Base-by-base conservation (phyloP, 1,140 invertebrate species). In the Drosophila eugracilis region DNA sequence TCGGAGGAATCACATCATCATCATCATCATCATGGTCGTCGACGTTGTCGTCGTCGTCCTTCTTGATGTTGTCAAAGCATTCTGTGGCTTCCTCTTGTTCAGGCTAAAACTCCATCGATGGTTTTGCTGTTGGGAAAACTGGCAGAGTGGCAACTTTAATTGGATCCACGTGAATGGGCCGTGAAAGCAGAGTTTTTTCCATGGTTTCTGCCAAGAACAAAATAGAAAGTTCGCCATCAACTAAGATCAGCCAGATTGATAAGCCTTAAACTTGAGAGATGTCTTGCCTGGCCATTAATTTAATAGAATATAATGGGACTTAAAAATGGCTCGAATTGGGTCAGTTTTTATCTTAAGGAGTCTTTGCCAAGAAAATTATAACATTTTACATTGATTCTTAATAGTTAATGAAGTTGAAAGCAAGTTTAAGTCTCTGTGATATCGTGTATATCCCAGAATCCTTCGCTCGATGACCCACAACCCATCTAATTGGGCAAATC, bases 31-130 rank as follows among this genome's bases (percentile, higher is more conserved):
- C 30, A n/a, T 57, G n/a, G 54, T 53, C 49, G n/a, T n/a, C n/a
- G n/a, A n/a, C n/a, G n/a, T n/a, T n/a, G n/a, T n/a, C 53, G 44
- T 59, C 53, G 32, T 44, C 52, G 12, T 32, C 30, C 9, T 32
- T 12, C 26, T 65, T 74, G 63, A 52, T 58, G 60, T 53, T 78
- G 69, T 69, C 76, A 78, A 63, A 79, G 76, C 69, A 50, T 47
- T 79, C 57, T 55, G 52, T 41, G 72, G 63, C 50, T 71, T 62
- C 45, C 21, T 42, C 44, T 44, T 48, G 28, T 39, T 17, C 34
- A 14, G 34, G 2, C n/a, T 1, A 7, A 5, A 6, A 12, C 41
- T 28, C 55, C 39, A 58, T 37, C 59, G 48, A 52, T 57, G 59
- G 10, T 12, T 15, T 15, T 1, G 30, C 49, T 58, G 19, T 21